phyloP scores from a whole-genome alignment of 2,113 vertebrate genomes.

The Hoplias malabaricus region DNA sequence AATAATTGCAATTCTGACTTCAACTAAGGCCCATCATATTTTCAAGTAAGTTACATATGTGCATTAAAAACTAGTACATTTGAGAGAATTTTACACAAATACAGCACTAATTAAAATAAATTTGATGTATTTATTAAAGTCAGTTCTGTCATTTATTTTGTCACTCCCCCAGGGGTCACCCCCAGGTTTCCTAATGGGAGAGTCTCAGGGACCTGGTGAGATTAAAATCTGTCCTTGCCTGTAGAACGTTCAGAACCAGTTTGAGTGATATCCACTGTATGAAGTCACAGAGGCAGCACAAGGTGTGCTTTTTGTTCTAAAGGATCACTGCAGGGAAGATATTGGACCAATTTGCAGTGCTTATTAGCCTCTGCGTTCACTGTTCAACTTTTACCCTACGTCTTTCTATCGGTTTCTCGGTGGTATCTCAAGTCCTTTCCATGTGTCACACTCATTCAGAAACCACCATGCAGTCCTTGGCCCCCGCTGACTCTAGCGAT shows the following conservation, averaged over 20 bases:
- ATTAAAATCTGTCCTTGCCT: too few relatives aligned
- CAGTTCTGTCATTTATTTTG: too few relatives aligned
- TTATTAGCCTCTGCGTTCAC: background rate
- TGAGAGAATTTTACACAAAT: too few relatives aligned
- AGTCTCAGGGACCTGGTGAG: too few relatives aligned
- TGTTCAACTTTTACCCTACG: background rate
- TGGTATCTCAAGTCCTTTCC: background rate
- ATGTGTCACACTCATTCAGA: constrained; percentile 19
- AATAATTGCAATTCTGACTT: too few relatives aligned
- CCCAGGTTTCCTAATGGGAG: too few relatives aligned
- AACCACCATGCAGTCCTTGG: constrained; percentile 17
- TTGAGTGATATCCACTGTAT: background rate
- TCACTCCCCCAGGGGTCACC: too few relatives aligned
- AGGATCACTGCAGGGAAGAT: background rate
- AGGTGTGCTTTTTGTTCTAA: background rate
- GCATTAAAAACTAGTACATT: too few relatives aligned
- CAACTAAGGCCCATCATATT: too few relatives aligned
- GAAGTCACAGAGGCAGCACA: background rate
- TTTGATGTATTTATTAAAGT: too few relatives aligned
- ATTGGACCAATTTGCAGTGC: background rate
- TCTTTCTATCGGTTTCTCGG: constrained; percentile 18
- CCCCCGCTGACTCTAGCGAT: constrained; percentile 4
- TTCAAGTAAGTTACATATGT: too few relatives aligned
- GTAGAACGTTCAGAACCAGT: background rate
- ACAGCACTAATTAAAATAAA: too few relatives aligned